A percentile compares a stretch with the other conserved stretches of the same genome.
These are phyloP conservation scores for Acanthaster planci DNA, from an alignment of 35 echinoderm and acorn worm species.

Conservation along the genomic window DNA sequence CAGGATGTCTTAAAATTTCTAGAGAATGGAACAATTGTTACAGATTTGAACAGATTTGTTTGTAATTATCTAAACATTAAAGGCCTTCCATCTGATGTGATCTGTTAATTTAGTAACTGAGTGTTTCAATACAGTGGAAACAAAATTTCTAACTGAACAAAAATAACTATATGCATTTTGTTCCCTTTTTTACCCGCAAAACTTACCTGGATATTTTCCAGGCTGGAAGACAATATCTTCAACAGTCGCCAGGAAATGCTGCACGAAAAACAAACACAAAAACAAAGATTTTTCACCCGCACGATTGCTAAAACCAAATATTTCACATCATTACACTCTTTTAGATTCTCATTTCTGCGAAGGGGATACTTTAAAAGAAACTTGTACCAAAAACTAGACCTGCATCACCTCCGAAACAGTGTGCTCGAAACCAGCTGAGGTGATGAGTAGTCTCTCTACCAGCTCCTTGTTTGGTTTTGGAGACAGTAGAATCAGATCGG, in stretches of 20 bases:
- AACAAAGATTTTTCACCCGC: neutral
- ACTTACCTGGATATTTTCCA: constrained; percentile 2
- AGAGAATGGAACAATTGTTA: neutral
- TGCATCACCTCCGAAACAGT: constrained; percentile 11
- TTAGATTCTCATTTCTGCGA: neutral
- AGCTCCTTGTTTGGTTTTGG: constrained; percentile 8
- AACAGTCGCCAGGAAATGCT: constrained; percentile 14
- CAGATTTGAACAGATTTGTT: too few species aligned
- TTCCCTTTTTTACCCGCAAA: too few species aligned
- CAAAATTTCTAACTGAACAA: too few species aligned
- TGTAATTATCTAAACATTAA: too few species aligned
- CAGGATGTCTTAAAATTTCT: neutral
- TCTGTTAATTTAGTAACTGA: too few species aligned
- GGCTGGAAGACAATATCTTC: constrained; percentile 27
- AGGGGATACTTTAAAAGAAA: too few species aligned
- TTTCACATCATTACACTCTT: neutral
- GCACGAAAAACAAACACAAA: neutral
- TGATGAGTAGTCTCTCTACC: constrained; percentile 16
- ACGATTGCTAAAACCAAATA: neutral
- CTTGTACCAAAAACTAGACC: neutral
- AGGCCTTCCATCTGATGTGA: too few species aligned
- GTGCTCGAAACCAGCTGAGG: neutral
- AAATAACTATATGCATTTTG: too few species aligned
- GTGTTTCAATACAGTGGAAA: too few species aligned
- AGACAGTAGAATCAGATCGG: constrained; percentile 1